Conservation (phyloP, 2,113 vertebrate genomes). For the Alosa alosa region DNA sequence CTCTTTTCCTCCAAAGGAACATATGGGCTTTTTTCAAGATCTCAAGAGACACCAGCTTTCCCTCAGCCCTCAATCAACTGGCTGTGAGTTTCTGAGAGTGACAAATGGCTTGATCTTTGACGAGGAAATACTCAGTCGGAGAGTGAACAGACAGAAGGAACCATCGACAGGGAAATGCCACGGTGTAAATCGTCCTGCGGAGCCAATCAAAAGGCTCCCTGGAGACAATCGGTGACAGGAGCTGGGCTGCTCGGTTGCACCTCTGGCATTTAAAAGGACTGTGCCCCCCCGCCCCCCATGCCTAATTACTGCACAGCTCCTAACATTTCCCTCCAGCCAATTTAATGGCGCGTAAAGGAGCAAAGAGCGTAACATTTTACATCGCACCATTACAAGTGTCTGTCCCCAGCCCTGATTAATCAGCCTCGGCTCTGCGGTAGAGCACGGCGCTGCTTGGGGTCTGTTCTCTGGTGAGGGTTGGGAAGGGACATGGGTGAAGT, state of each 20-base stretch:
- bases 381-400: conserved; percentile 6
- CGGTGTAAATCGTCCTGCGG: background rate
- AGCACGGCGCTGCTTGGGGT: background rate
- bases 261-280: background rate
- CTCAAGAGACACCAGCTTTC: background rate
- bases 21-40: background rate
- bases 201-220: background rate
- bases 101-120: background rate
- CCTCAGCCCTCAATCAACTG: background rate
- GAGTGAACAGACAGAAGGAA: background rate
- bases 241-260: background rate
- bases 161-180: background rate
- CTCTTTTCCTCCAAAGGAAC: background rate
- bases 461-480: background rate
- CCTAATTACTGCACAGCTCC: background rate
- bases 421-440: background rate
- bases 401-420: background rate
- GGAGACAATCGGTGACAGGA: background rate
- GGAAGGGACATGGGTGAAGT: background rate
- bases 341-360: background rate
- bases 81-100: background rate
- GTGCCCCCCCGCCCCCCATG: background rate
- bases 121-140: background rate
- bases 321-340: conserved; percentile 1
- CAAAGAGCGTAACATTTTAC: conserved; percentile 5